These are phyloP conservation scores for Liopterus haemorrhoidalis DNA, from an alignment of 2,888 invertebrate species.

Conservation along the genomic window DNA sequence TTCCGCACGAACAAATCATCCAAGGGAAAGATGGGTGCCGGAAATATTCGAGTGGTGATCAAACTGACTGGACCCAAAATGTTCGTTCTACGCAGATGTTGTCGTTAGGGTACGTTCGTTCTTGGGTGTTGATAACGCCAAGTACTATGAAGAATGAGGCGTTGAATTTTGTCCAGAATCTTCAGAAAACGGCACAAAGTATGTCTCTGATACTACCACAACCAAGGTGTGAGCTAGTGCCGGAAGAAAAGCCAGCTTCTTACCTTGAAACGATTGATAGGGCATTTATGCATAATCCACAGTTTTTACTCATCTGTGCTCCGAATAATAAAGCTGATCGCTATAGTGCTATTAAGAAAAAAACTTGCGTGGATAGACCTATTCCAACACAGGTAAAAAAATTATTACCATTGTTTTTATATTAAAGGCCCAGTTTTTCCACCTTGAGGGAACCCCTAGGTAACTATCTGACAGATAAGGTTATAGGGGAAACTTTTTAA, in stretches of 20 bases:
- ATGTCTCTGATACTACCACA: slow-evolving; percentile 48
- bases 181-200: slow-evolving; percentile 44
- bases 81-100: slow-evolving; percentile 53
- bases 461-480: too few species aligned
- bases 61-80: slow-evolving; percentile 73
- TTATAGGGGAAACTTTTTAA: too few species aligned
- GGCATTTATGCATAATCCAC: slow-evolving; percentile 52
- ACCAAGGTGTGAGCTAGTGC: too few species aligned
- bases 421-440: too few species aligned
- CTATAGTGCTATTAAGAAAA: slow-evolving; percentile 85
- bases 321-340: slow-evolving; percentile 64
- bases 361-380: slow-evolving; percentile 68
- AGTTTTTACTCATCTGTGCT: slow-evolving; percentile 61
- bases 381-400: too few species aligned
- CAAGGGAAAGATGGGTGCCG: slow-evolving; percentile 46
- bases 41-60: slow-evolving; percentile 48
- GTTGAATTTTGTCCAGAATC: slow-evolving; percentile 45
- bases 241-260: slow-evolving; percentile 54
- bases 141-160: slow-evolving; percentile 44
- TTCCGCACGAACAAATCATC: slow-evolving; percentile 59
- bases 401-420: too few species aligned
- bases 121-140: slow-evolving; percentile 52
- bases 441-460: too few species aligned
- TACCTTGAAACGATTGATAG: slow-evolving; percentile 58
- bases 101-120: slow-evolving; percentile 40